phyloP scores from a whole-genome alignment of 2,888 invertebrate genomes.

The Adineta ricciae region DNA sequence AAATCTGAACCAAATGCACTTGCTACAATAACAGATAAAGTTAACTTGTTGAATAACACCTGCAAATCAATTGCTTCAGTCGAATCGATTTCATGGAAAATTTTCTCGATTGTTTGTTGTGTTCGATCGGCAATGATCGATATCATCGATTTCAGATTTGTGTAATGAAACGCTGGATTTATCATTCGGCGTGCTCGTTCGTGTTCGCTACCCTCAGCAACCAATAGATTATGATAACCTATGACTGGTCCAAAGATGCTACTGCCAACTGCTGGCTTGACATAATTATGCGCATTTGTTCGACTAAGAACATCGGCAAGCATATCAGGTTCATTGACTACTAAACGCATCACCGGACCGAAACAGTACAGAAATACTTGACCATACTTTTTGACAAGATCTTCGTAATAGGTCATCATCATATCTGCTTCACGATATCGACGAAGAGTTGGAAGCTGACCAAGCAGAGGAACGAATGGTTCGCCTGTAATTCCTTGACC shows the following conservation, averaged over 20 bases:
- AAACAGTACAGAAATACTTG: too few relatives aligned
- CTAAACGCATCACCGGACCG: not conserved
- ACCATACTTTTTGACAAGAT: too few relatives aligned
- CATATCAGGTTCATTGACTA: not conserved
- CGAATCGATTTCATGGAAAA: not conserved
- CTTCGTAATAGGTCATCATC: too few relatives aligned
- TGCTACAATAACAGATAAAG: not conserved
- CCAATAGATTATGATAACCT: not conserved
- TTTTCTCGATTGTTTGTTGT: not conserved
- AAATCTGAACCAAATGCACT: not conserved
- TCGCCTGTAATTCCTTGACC: too few relatives aligned
- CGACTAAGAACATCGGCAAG: not conserved
- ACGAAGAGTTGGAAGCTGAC: too few relatives aligned
- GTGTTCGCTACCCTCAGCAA: not conserved
- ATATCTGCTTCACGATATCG: too few relatives aligned
- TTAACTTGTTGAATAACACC: too few relatives aligned
- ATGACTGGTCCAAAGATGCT: not conserved
- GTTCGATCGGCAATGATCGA: not conserved
- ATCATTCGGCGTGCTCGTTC: not conserved
- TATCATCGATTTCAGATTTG: not conserved
- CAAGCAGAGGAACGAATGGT: too few relatives aligned
- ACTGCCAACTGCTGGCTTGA: not conserved
- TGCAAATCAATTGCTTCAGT: not conserved
- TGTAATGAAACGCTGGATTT: not conserved
- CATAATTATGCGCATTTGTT: not conserved